phyloP scores from a whole-genome alignment of 2,888 invertebrate genomes.

The Biston betularia region DNA sequence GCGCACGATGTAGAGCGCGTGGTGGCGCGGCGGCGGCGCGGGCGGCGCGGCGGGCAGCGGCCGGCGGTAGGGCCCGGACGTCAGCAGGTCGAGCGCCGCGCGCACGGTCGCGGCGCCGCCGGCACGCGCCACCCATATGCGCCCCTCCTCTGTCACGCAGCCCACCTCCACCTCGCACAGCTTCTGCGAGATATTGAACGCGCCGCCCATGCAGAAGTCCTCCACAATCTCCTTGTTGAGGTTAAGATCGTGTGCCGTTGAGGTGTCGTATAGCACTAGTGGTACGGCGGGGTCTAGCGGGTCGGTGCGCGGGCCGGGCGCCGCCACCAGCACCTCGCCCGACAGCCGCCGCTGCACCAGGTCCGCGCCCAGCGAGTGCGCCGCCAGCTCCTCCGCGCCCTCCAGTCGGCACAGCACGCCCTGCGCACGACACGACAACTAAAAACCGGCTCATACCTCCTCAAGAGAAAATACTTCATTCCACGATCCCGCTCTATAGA shows the following conservation, averaged over 20 bases:
- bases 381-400: constrained; percentile 88
- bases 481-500: too few species aligned
- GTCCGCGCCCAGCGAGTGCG: constrained; percentile 62
- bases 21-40: constrained; percentile 66
- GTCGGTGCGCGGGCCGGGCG: constrained; percentile 75
- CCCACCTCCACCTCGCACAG: constrained; percentile 79
- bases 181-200: constrained; percentile 73
- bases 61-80: constrained; percentile 76
- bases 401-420: constrained; percentile 89
- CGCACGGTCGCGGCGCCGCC: constrained; percentile 73
- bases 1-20: constrained; percentile 80
- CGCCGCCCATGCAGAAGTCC: constrained; percentile 76
- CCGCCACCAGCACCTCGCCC: constrained; percentile 86
- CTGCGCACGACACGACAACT: constrained; percentile 57
- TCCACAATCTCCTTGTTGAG: constrained; percentile 87
- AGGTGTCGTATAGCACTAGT: constrained; percentile 88
- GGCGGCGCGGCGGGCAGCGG: constrained; percentile 77
- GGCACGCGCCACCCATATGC: constrained; percentile 79
- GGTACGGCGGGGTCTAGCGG: constrained; percentile 81
- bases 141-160: constrained; percentile 79
- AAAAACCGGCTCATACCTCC: neutral
- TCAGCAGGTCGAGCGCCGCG: constrained; percentile 73
- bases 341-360: constrained; percentile 73
- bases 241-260: constrained; percentile 87
- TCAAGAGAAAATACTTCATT: neutral